phyloP scores from a whole-genome alignment of 1,140 invertebrate species.

The Drosophila asahinai region DNA sequence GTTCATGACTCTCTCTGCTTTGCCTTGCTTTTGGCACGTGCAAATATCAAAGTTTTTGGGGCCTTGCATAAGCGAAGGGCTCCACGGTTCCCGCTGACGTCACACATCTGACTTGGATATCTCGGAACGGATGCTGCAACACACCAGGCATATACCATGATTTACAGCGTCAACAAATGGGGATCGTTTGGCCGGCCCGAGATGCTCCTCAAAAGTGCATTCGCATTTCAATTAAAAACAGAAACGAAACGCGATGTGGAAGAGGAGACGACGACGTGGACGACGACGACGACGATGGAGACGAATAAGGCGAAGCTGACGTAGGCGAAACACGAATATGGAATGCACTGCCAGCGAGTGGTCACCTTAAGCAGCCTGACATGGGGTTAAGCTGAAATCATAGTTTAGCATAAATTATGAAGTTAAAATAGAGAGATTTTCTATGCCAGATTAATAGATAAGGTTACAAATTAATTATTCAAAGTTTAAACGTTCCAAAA shows the following conservation, averaged over 20 bases:
- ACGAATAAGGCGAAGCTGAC: constrained; percentile 34
- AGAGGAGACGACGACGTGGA: constrained; percentile 26
- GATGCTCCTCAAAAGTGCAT: constrained; percentile 78
- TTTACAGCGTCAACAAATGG: constrained; percentile 64
- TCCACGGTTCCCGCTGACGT: constrained; percentile 53
- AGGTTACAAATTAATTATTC: background rate
- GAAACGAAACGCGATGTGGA: constrained; percentile 46
- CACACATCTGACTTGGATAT: constrained; percentile 28
- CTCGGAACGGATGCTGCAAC: constrained; percentile 43
- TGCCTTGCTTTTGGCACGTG: constrained; percentile 50
- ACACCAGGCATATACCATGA: constrained; percentile 37
- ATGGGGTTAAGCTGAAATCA: background rate
- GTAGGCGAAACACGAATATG: constrained; percentile 34
- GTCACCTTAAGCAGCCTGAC: constrained; percentile 14
- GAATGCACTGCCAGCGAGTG: constrained; percentile 41
- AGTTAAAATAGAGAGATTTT: background rate
- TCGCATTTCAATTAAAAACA: constrained; percentile 81
- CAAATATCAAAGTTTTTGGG: constrained; percentile 29
- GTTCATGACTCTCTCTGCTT: constrained; percentile 57
- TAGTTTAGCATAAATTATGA: constrained; percentile 17
- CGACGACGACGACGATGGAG: constrained; percentile 4
- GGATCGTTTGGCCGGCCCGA: constrained; percentile 30
- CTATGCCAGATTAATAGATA: background rate
- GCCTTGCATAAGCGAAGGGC: constrained; percentile 57
- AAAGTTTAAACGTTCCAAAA: background rate